These are phyloP conservation scores for Garrulus glandarius DNA, from an alignment of 2,797 vertebrate species.

Conservation along the genomic window DNA sequence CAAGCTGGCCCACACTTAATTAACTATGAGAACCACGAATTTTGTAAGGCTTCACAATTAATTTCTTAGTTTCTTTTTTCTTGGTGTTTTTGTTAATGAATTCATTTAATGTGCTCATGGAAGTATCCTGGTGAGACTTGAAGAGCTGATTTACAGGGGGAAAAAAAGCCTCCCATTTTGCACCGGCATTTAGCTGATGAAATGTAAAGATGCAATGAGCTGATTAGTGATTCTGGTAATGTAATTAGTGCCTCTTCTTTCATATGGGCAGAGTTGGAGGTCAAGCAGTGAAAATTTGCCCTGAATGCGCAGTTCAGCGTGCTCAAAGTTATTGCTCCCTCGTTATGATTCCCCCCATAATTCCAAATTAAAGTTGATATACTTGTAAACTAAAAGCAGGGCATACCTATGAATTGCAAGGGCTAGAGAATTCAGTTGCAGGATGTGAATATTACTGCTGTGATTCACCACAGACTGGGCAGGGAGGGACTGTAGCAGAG, in stretches of 20 bases:
- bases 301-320: neutral
- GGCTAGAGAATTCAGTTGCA: neutral
- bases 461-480: rapidly evolving
- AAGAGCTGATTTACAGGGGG: neutral
- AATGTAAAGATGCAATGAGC: conserved; percentile 31
- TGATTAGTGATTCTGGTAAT: conserved; percentile 58
- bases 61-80: neutral
- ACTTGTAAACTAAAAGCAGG: conserved; percentile 32
- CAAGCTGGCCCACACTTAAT: neutral
- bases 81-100: neutral
- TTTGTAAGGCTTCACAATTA: neutral
- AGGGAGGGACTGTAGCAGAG: neutral
- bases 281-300: conserved; percentile 23
- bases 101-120: neutral
- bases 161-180: conserved; percentile 7
- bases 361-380: conserved; percentile 34
- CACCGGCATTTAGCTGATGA: conserved; percentile 31
- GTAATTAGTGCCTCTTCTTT: conserved; percentile 53
- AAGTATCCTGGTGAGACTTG: neutral
- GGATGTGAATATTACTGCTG: neutral
- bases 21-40: neutral
- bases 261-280: conserved; percentile 38
- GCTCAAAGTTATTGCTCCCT: conserved; percentile 28
- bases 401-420: neutral
- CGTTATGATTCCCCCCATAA: conserved; percentile 39